These are phyloP conservation scores for Tragopan temminckii DNA, from an alignment of 2,797 vertebrate species.

Conservation along the genomic window DNA sequence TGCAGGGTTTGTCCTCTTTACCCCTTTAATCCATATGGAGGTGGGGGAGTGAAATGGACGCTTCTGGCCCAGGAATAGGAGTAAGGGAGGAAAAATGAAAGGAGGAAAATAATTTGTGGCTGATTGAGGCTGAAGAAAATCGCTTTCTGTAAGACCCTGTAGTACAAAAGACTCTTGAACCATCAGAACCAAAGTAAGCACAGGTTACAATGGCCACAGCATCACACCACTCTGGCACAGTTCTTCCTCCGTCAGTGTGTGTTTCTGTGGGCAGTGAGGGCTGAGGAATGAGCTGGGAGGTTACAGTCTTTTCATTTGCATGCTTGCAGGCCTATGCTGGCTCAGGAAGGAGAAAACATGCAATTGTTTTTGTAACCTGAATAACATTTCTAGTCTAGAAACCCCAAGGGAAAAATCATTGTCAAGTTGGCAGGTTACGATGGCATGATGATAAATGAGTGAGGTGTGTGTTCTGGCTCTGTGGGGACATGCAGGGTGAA, in stretches of 20 bases:
- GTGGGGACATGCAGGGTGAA: neutral
- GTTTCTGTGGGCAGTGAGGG: neutral
- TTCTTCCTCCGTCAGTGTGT: accelerated
- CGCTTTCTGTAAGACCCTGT: slow-evolving; percentile 47
- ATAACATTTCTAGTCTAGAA: slow-evolving; percentile 65
- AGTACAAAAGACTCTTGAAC: slow-evolving; percentile 28
- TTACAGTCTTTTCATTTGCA: neutral
- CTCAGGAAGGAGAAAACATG: slow-evolving; percentile 46
- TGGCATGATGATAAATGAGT: slow-evolving; percentile 77
- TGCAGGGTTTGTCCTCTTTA: slow-evolving; percentile 29
- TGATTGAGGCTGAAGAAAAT: slow-evolving; percentile 46
- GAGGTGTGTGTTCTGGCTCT: slow-evolving; percentile 52
- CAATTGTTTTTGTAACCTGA: slow-evolving; percentile 59
- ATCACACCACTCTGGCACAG: neutral
- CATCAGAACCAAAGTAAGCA: neutral
- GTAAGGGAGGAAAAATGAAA: slow-evolving; percentile 24
- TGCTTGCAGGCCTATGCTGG: neutral
- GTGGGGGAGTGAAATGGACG: neutral
- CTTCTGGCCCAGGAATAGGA: slow-evolving; percentile 1
- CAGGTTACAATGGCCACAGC: neutral
- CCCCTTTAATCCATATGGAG: neutral
- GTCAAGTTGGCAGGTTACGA: slow-evolving; percentile 73
- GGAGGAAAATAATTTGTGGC: slow-evolving; percentile 57
- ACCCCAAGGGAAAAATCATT: slow-evolving; percentile 72
- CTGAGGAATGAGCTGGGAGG: neutral